phyloP scores from a whole-genome alignment of 2,113 vertebrate species.

The Chrysemys picta region DNA sequence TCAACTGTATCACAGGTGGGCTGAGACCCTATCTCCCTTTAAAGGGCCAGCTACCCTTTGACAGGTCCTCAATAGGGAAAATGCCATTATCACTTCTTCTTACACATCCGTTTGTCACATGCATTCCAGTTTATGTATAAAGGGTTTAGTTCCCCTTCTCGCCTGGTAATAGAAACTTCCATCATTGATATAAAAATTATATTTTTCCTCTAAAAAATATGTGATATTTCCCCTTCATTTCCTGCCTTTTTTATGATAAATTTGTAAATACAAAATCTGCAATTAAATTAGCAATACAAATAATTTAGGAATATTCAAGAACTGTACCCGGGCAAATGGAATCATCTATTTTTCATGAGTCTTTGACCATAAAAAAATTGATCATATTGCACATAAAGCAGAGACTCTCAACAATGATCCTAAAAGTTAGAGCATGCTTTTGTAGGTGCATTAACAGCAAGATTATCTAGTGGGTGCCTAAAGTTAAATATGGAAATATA shows the following conservation, averaged over 20 bases:
- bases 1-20: background rate
- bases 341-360: background rate
- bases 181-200: slow-evolving; percentile 47
- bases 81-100: slow-evolving; percentile 65
- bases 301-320: background rate
- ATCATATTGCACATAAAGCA: background rate
- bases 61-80: slow-evolving; percentile 55
- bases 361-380: slow-evolving; percentile 23
- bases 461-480: background rate
- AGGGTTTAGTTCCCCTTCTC: slow-evolving; percentile 48
- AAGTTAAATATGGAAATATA: background rate
- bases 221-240: background rate
- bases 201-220: background rate
- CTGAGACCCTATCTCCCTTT: background rate
- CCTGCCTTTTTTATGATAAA: background rate
- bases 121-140: slow-evolving; percentile 56
- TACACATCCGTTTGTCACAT: slow-evolving; percentile 66
- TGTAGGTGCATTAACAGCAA: background rate
- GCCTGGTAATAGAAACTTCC: slow-evolving; percentile 26
- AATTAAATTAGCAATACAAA: slow-evolving; percentile 27
- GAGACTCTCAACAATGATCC: background rate
- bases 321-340: slow-evolving; percentile 22
- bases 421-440: background rate
- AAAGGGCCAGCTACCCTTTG: background rate
- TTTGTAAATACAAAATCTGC: background rate